These are phyloP conservation scores for Leucopternis melanops DNA, from an alignment of 2,113 vertebrate species.

Conservation along the genomic window DNA sequence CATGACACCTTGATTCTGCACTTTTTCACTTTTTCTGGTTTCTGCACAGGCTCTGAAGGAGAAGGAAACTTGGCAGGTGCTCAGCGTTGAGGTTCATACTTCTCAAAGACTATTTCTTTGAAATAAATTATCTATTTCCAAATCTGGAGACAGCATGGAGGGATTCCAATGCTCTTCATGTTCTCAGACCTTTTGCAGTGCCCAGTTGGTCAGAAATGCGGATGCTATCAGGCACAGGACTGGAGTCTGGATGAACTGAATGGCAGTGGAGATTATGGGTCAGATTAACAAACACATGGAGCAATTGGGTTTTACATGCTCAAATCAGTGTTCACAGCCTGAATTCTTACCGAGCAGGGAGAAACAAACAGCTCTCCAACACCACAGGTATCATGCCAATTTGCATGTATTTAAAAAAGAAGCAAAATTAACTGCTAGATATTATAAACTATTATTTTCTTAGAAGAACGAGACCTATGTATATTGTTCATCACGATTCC, in stretches of 20 bases:
- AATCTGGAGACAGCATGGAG: conserved; percentile 72
- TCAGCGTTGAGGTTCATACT: not conserved
- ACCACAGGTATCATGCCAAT: not conserved
- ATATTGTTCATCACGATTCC: not conserved
- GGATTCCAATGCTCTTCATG: conserved; percentile 64
- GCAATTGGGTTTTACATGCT: not conserved
- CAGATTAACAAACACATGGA: not conserved
- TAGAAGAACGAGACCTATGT: not conserved
- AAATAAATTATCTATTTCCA: conserved; percentile 56
- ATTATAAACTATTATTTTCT: not conserved
- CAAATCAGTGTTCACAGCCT: not conserved
- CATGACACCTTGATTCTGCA: not conserved
- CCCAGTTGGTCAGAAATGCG: conserved; percentile 64
- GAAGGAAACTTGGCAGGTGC: not conserved
- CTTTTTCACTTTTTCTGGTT: not conserved
- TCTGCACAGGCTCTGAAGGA: not conserved
- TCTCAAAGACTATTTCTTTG: not conserved
- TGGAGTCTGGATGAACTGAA: conserved; percentile 67
- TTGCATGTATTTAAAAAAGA: not conserved
- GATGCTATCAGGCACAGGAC: conserved; percentile 65
- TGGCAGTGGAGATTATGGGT: conserved; percentile 4
- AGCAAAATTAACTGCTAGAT: not conserved
- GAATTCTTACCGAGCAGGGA: not conserved
- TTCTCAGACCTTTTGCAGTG: conserved; percentile 74
- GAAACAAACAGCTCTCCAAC: not conserved